Evolutionary conservation across 2,113 vertebrate genomes (phyloP).

Genomic region (Suncus etruscus): DNA sequence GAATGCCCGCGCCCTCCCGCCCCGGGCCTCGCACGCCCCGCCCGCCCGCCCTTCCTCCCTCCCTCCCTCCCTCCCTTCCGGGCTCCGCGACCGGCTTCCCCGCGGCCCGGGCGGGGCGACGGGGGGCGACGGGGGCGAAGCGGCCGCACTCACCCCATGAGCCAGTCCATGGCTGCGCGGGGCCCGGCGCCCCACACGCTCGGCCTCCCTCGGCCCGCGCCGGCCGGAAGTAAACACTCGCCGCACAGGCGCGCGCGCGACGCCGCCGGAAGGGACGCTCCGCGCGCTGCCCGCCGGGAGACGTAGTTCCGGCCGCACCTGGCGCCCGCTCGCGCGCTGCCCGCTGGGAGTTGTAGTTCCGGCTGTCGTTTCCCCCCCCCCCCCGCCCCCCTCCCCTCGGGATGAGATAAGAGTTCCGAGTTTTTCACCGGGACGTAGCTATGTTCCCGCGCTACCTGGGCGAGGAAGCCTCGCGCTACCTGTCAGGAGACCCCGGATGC

Average conservation of each 20-base stretch:
- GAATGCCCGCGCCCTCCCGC: too few species aligned
- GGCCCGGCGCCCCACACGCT: constrained; percentile 53
- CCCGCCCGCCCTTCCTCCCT: too few species aligned
- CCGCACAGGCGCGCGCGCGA: constrained; percentile 65
- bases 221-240: constrained; percentile 83
- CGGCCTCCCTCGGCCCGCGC: constrained; percentile 71
- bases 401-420: too few species aligned
- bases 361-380: too few species aligned
- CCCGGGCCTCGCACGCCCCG: too few species aligned
- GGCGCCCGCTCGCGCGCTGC: background rate
- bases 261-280: constrained; percentile 68
- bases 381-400: too few species aligned
- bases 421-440: too few species aligned
- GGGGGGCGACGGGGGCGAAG: background rate
- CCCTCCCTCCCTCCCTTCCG: background rate
- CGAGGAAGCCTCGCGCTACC: too few species aligned
- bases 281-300: constrained; percentile 62
- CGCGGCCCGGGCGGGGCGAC: too few species aligned
- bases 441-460: too few species aligned
- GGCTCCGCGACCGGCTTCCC: background rate
- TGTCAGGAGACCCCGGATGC: too few species aligned
- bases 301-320: constrained; percentile 61
- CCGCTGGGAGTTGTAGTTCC: too few species aligned
- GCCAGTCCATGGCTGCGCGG: constrained; percentile 82
- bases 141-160: constrained; percentile 79